Conservation (phyloP, 2,888 invertebrate genomes). For the Tortricodes alternella region DNA sequence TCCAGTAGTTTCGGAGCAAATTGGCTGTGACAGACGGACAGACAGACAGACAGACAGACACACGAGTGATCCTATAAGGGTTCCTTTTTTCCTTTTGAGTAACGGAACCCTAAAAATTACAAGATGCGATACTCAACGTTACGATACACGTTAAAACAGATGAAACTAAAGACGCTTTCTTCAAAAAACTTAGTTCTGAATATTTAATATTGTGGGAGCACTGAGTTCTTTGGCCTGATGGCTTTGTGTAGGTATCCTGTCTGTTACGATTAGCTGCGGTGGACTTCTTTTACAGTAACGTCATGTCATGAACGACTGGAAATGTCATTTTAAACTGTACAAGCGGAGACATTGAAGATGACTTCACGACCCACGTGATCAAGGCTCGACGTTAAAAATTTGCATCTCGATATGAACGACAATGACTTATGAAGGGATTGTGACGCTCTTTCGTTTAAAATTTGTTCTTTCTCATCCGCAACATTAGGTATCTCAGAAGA, state of each 20-base stretch:
- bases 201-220: constrained; percentile 3
- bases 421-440: too few species aligned
- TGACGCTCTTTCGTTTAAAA: background rate
- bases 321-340: background rate
- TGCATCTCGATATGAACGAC: too few species aligned
- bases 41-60: too few species aligned
- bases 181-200: background rate
- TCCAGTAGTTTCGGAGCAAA: too few species aligned
- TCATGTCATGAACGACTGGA: background rate
- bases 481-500: background rate
- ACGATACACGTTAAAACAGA: background rate
- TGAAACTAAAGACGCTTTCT: background rate
- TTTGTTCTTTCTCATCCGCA: background rate
- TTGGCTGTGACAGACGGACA: too few species aligned
- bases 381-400: background rate
- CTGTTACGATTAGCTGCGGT: constrained; percentile 3
- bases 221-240: background rate
- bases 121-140: too few species aligned
- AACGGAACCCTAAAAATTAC: too few species aligned
- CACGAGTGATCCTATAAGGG: too few species aligned
- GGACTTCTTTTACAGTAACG: background rate
- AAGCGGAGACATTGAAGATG: background rate
- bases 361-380: too few species aligned
- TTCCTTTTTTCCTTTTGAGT: too few species aligned
- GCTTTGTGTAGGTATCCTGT: background rate